A percentile compares a stretch with the other conserved stretches of the same genome.
Conservation (phyloP, 2,113 vertebrate genomes). For the Psophia crepitans region DNA sequence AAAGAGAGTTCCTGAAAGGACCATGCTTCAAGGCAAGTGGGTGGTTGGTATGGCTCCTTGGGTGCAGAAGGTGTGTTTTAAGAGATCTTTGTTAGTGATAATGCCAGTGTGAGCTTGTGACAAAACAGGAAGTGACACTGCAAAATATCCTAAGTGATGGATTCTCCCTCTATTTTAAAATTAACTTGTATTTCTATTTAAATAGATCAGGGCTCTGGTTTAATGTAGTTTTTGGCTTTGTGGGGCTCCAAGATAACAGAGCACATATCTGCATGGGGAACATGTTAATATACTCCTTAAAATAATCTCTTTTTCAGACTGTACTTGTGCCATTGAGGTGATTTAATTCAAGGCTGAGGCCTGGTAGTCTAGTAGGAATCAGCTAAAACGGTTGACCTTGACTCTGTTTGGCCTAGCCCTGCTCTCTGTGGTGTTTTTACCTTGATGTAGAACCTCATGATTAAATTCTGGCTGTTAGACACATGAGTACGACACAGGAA, state of each 20-base stretch:
- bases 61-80: not conserved
- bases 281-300: not conserved
- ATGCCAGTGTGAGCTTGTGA: not conserved
- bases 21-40: not conserved
- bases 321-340: not conserved
- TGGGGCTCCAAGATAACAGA: not conserved
- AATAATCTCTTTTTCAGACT: not conserved
- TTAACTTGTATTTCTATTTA: not conserved
- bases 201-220: not conserved
- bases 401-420: not conserved
- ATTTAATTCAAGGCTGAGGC: not conserved
- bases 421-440: not conserved
- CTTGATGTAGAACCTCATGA: not conserved
- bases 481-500: not conserved
- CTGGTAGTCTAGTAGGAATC: not conserved
- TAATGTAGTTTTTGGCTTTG: not conserved
- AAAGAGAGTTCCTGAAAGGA: not conserved
- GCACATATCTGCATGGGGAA: not conserved
- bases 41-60: not conserved
- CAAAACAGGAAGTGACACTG: not conserved
- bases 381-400: not conserved
- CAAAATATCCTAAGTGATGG: not conserved
- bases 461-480: not conserved
- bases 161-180: not conserved
- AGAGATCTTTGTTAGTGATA: not conserved